phyloP scores from a whole-genome alignment of 2,113 vertebrate genomes.

The Craseonycteris thonglongyai region DNA sequence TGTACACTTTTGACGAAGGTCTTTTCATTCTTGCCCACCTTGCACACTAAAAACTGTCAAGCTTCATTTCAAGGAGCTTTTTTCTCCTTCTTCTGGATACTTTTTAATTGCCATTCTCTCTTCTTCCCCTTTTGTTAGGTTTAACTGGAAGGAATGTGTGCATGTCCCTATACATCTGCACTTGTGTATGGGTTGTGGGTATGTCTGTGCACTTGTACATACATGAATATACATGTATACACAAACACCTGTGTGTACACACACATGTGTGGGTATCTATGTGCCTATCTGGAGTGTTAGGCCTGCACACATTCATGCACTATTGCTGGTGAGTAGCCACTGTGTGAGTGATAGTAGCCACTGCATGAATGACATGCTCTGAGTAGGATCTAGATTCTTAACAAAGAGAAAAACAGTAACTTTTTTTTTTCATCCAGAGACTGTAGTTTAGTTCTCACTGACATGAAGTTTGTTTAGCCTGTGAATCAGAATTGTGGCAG shows the following conservation, averaged over 20 bases:
- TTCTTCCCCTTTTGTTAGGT: background rate
- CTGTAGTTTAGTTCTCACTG: background rate
- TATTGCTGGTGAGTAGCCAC: background rate
- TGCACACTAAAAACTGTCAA: conserved; percentile 24
- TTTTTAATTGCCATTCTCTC: background rate
- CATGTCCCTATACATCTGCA: background rate
- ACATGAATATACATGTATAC: background rate
- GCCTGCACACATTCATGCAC: fast-evolving
- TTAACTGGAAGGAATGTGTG: background rate
- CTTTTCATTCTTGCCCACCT: conserved; percentile 34
- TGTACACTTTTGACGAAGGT: background rate
- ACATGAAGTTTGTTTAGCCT: background rate
- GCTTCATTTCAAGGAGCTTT: background rate
- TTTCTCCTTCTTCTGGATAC: background rate
- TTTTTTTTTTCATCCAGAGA: background rate
- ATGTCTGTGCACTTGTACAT: background rate
- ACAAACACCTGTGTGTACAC: background rate
- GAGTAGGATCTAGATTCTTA: background rate
- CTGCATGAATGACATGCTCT: background rate
- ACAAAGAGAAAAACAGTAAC: background rate
- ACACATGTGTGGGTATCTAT: background rate
- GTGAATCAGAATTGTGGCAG: background rate
- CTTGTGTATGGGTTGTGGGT: background rate
- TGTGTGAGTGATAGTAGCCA: background rate
- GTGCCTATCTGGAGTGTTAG: too few relatives aligned